These are phyloP conservation scores for Sinohyriopsis cumingii DNA, from an alignment of 2,888 invertebrate genomes.

Conservation along the genomic window DNA sequence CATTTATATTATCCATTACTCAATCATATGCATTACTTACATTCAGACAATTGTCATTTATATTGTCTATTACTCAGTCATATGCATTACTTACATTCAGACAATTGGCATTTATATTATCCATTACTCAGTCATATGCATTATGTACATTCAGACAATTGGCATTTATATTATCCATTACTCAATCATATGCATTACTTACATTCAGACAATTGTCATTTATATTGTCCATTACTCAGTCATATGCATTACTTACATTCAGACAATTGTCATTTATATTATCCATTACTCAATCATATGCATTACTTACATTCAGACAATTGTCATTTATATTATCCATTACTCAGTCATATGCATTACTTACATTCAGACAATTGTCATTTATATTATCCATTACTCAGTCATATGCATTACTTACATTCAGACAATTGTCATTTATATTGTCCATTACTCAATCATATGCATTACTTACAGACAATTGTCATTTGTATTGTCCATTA, in stretches of 20 bases:
- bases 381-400: constrained; percentile 81
- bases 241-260: constrained; percentile 75
- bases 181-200: constrained; percentile 46
- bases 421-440: constrained; percentile 98
- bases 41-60: constrained; percentile 98
- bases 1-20: constrained; percentile 99
- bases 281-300: not conserved
- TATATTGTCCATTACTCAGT: constrained; percentile 83
- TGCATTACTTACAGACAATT: constrained; percentile 83
- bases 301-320: constrained; percentile 83
- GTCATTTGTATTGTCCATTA: constrained; percentile 86
- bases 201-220: constrained; percentile 97
- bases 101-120: constrained; percentile 98
- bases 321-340: constrained; percentile 99
- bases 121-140: constrained; percentile 71
- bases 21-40: constrained; percentile 64
- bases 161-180: constrained; percentile 86
- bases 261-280: constrained; percentile 98
- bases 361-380: constrained; percentile 92
- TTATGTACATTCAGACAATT: constrained; percentile 88
- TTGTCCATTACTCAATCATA: constrained; percentile 74
- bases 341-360: constrained; percentile 37
- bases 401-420: constrained; percentile 73
- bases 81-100: constrained; percentile 79
- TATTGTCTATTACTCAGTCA: constrained; percentile 74